Base-by-base conservation (phyloP, 2,888 invertebrate species). In the Acanthosoma haemorrhoidale region DNA sequence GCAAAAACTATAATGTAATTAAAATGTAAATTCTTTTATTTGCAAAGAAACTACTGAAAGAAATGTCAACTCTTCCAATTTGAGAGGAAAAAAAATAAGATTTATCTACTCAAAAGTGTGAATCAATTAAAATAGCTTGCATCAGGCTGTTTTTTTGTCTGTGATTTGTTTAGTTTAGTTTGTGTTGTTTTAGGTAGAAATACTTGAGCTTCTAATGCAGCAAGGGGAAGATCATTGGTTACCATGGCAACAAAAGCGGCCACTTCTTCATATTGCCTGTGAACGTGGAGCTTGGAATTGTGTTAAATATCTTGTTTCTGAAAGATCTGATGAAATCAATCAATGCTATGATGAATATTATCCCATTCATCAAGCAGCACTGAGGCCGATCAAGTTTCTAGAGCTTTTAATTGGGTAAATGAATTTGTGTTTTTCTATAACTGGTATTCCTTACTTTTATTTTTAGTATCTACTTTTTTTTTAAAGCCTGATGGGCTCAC, bases 331-430 rank as follows among this genome's bases (percentile, higher is more conserved):
- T 75, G 88, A 88, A 79, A 87, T 89, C 59, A 87, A 88, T 79
- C 83, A 86, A 72, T 84, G 88, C 70, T 87, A 86, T 78, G 88
- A 89, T 77, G 90, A 89, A 80, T 89, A 89, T 78, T 89, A 87
- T 78, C 90, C 90, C n/a, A 86, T 90, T 71, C 88, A 90, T 79
- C 87, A 88, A 77, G 87, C 89, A 13, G 88, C 88, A 16, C 82
- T 88, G 29, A 89, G 90, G 78, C 88, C 89, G 74, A 84, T 86
- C 60, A 84, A 86, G 76, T 89, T 89, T 79, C 81, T 88, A 60
- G 86, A 87, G 76, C 78, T 86, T 71, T 79, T 87, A 57, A 86
- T 87, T 72, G 82, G 73, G 77, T 77, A 72, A 64, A n/a, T n/a
- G n/a, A n/a, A n/a, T n/a, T n/a, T n/a, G n/a, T n/a, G n/a, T n/a